Conservation (phyloP, 2,113 vertebrate species). For the Anolis sagrei region DNA sequence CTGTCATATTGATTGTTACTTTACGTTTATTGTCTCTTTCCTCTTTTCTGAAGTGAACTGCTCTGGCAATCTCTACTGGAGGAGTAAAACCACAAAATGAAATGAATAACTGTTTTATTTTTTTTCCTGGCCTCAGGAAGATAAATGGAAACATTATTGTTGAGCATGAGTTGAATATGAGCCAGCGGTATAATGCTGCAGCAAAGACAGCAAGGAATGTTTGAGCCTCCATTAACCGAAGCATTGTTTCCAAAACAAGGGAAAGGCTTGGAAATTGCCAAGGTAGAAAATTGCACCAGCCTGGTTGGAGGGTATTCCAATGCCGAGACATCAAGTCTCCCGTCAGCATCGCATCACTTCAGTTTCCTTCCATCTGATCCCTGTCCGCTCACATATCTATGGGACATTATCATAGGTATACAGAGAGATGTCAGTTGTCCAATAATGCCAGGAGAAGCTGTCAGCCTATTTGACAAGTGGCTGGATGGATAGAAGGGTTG, state of each 20-base stretch:
- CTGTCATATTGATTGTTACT: neutral
- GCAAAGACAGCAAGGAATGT: too few relatives aligned
- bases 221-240: too few relatives aligned
- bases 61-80: neutral
- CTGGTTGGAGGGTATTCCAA: too few relatives aligned
- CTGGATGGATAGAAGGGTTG: neutral
- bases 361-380: slow-evolving; percentile 48
- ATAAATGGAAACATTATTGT: too few relatives aligned
- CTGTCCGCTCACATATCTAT: slow-evolving; percentile 56
- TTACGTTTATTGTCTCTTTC: neutral
- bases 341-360: neutral
- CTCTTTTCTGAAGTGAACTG: neutral
- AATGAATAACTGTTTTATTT: neutral
- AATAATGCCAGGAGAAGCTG: slow-evolving; percentile 25
- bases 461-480: slow-evolving; percentile 16
- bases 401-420: slow-evolving; percentile 49
- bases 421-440: slow-evolving; percentile 55
- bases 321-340: too few relatives aligned
- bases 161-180: too few relatives aligned
- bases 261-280: neutral
- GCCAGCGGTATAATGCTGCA: too few relatives aligned
- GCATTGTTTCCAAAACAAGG: too few relatives aligned
- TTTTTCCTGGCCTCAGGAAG: too few relatives aligned
- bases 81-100: too few relatives aligned
- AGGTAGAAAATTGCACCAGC: neutral